Base-by-base conservation (phyloP, 2,888 invertebrate genomes). In the Antheraea assamensis region DNA sequence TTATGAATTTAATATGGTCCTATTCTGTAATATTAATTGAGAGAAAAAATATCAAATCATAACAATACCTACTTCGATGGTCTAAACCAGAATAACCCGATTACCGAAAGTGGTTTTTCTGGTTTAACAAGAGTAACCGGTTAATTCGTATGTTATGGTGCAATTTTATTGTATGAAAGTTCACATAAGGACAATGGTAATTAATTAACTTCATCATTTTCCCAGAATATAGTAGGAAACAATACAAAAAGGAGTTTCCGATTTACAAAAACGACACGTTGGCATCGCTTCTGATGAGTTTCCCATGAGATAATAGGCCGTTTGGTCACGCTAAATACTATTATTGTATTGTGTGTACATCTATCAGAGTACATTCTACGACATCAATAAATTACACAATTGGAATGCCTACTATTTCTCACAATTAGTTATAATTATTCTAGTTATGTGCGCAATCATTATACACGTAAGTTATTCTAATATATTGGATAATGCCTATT, bases 161-260 rank as follows among this genome's bases (percentile, higher is more conserved):
- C 81, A 88, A 88, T 90, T 90, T 88, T 80, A 89, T 90, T 89
- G 88, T 89, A 80, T 82, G 79, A 80, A 78, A 74, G 79, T 79
- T 83, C 80, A 79, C 78, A 78, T 76, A 77, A 77, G 75, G 79
- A 81, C 82, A 76, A 80, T 85, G 81, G 79, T 76, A 71, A 79
- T 78, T 77, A 77, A 79, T 78, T 74, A 72, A 74, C 30, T 52
- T n/a, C 31, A 72, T 73, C 19, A 77, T 85, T 90, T 92, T 90
- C 88, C 85, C 85, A 82, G 89, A 87, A 92, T 90, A 86, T 88
- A 83, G 85, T 82, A 85, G 88, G 87, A 89, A 90, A 90, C 84
- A 88, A 91, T 90, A 90, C 42, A 89, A 82, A 24, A 80, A 86
- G 92, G 93, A 87, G 92, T 93, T 93, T 93, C 93, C 94, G 91